Evolutionary conservation across 2,797 vertebrate genomes (phyloP).

Genomic region (Ispidina lecontei): DNA sequence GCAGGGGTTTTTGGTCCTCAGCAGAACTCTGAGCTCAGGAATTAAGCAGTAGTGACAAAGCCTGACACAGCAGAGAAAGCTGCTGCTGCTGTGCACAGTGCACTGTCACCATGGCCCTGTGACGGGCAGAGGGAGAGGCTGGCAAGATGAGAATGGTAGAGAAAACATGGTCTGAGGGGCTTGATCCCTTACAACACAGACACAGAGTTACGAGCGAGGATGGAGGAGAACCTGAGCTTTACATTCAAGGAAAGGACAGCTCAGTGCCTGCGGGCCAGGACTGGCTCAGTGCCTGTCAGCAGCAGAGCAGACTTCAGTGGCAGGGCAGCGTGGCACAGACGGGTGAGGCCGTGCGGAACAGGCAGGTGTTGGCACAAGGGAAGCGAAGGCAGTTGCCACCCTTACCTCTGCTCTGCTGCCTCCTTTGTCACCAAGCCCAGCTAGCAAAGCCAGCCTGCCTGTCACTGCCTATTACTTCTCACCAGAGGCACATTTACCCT

Average conservation of each 20-base stretch:
- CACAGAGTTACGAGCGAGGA: not conserved
- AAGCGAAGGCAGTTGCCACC: not conserved
- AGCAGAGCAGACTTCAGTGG: not conserved
- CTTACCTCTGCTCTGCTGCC: not conserved
- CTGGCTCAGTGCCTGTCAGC: not conserved
- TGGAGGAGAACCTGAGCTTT: not conserved
- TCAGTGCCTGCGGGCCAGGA: not conserved
- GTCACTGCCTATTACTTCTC: not conserved
- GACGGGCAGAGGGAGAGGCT: not conserved
- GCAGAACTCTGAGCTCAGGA: not conserved
- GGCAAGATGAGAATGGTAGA: not conserved
- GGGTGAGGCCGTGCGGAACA: not conserved
- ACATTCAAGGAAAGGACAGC: not conserved
- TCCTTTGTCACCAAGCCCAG: not conserved
- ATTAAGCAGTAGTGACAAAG: not conserved
- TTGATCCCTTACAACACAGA: not conserved
- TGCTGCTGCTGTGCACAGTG: rapidly evolving
- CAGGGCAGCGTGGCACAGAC: rapidly evolving
- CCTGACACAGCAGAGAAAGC: not conserved
- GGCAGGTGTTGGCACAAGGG: not conserved
- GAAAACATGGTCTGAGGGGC: not conserved
- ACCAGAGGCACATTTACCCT: not conserved
- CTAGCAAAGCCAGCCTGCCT: not conserved
- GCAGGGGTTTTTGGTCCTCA: not conserved
- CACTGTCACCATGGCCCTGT: not conserved